These are phyloP conservation scores for Crioceris asparagi DNA, from an alignment of 2,888 invertebrate genomes.

Conservation along the genomic window DNA sequence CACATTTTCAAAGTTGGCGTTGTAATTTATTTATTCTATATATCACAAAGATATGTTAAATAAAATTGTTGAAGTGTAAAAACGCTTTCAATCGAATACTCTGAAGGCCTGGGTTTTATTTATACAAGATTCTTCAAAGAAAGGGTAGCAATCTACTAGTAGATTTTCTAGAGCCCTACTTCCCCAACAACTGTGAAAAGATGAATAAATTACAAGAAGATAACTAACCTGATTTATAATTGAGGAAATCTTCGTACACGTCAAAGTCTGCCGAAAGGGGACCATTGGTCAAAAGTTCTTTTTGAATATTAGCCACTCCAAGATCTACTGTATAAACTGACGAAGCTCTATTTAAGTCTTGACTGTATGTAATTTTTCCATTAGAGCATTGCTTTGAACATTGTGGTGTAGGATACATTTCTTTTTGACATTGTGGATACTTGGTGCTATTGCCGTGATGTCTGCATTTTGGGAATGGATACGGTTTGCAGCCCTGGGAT, in stretches of 20 bases:
- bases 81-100: no score
- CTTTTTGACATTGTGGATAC: conserved; percentile 3
- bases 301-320: conserved; percentile 53
- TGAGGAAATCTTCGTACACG: conserved; percentile 69
- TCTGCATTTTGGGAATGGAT: conserved; percentile 14
- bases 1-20: no score
- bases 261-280: conserved; percentile 77
- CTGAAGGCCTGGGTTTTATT: no score
- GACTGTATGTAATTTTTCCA: conserved; percentile 25
- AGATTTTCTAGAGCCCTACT: no score
- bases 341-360: conserved; percentile 3
- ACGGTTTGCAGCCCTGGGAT: conserved; percentile 16
- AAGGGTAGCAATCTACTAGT: no score
- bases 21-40: no score
- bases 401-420: conserved; percentile 4
- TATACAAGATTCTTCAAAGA: no score
- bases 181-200: no score
- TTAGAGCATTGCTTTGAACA: conserved; percentile 9
- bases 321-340: conserved; percentile 6
- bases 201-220: no score
- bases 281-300: conserved; percentile 67
- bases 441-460: conserved; percentile 8
- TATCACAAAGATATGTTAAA: no score
- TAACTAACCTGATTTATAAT: conserved; percentile 68
- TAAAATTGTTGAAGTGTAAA: no score